phyloP scores from a whole-genome alignment of 2,888 invertebrate species.

The Volucella inanis region DNA sequence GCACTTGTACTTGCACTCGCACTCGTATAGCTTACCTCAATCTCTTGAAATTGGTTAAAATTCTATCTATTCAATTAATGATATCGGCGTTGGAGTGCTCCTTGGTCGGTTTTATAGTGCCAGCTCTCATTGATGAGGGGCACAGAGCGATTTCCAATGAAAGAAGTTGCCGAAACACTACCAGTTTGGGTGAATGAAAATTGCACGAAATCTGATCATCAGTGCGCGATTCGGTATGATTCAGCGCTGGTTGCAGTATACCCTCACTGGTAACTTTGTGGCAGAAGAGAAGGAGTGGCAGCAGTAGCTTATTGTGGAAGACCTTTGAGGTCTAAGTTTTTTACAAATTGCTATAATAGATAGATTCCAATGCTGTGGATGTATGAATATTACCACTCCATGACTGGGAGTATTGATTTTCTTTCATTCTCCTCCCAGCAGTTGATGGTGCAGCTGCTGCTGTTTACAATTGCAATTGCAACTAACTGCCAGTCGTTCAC shows the following conservation, averaged over 20 bases:
- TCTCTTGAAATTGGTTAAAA: constrained; percentile 39
- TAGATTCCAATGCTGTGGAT: constrained; percentile 71
- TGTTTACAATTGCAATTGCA: constrained; percentile 43
- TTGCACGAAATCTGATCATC: constrained; percentile 75
- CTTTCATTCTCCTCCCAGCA: constrained; percentile 51
- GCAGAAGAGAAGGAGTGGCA: constrained; percentile 70
- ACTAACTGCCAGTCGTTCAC: constrained; percentile 11
- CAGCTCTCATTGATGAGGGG: constrained; percentile 30
- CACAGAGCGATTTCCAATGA: constrained; percentile 56
- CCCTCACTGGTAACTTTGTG: constrained; percentile 39
- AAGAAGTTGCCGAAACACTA: constrained; percentile 59
- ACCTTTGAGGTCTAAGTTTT: constrained; percentile 73
- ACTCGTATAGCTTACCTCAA: background rate
- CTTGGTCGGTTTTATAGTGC: constrained; percentile 1
- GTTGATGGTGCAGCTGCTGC: constrained; percentile 49
- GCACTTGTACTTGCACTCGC: background rate
- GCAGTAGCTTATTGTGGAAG: constrained; percentile 75
- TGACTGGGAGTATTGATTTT: constrained; percentile 66
- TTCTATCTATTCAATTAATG: constrained; percentile 72
- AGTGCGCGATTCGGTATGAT: constrained; percentile 69
- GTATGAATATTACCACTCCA: constrained; percentile 73
- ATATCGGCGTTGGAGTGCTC: constrained; percentile 54
- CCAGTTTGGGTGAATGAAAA: constrained; percentile 68
- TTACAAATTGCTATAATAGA: constrained; percentile 75
- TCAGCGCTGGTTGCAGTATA: constrained; percentile 26